phyloP scores from a whole-genome alignment of 2,113 vertebrate species.

The Phaethornis superciliosus region DNA sequence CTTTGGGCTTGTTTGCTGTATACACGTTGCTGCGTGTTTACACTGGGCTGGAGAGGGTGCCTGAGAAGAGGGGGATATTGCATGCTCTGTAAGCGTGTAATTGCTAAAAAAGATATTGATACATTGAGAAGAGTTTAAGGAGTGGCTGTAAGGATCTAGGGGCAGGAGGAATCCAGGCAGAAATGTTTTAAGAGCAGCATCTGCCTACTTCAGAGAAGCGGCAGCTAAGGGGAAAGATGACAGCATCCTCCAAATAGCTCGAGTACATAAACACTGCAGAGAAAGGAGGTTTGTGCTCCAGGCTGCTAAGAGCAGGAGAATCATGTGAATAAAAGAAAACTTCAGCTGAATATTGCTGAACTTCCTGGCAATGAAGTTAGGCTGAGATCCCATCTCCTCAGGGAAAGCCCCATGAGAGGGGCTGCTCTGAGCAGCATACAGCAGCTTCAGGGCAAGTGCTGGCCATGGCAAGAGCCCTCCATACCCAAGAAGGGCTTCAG shows the following conservation, averaged over 20 bases:
- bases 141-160: not conserved
- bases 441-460: fast-evolving
- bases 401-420: not conserved
- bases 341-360: not conserved
- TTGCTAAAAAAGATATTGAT: not conserved
- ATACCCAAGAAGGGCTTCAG: fast-evolving
- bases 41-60: not conserved
- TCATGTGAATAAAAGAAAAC: not conserved
- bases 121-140: not conserved
- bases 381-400: not conserved
- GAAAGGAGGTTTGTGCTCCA: not conserved
- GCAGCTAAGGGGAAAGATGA: conserved; percentile 21
- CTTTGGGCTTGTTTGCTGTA: not conserved
- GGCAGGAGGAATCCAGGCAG: not conserved
- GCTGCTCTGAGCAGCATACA: not conserved
- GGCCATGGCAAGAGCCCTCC: not conserved
- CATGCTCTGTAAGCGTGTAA: not conserved
- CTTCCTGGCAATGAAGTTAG: not conserved
- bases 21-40: not conserved
- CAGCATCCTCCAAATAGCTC: conserved; percentile 37
- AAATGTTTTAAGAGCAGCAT: not conserved
- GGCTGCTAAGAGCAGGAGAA: not conserved
- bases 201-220: not conserved
- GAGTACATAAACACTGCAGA: not conserved
- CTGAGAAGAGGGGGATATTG: not conserved